Base-by-base conservation (phyloP, 2,888 invertebrate species). In the Linnaemya tessellans region DNA sequence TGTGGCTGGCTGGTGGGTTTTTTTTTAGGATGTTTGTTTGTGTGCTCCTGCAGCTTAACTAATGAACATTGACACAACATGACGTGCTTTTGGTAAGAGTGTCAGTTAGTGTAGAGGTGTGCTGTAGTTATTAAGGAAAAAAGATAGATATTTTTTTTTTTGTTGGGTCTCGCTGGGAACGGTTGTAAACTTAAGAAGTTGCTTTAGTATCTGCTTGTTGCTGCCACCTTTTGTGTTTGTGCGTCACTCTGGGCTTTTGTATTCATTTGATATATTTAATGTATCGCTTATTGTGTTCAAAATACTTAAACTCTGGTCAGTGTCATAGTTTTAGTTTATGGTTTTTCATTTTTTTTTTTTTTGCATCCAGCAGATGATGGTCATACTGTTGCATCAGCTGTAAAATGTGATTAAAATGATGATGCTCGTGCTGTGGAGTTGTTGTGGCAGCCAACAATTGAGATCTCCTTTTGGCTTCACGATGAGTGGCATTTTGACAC, bases 31-130 rank as follows among this genome's bases (percentile, higher is more conserved):
- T 25, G 60, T 78, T 41, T 67, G 7, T 43, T 51, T 22, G 11
- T 58, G 15, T 65, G 51, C 18, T 78, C 62, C 30, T 60, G 18
- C 46, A 64, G 35, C 70, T 51, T 58, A 22, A 65, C 70, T 80
- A 85, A 85, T 75, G 60, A 80, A 71, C 75, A 82, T 82, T 82
- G 85, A 82, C 82, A 80, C 41, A 54, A 79, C 82, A 79, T 85
- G 82, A 78, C 73, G 74, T 43, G 54, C 3, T 71, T 70, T 75
- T 74, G 81, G n/a, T 65, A 43, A 75, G 49, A 38, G 64, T 75
- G 79, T 62, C 71, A 71, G 79, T 62, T 71, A 81, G 5, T 22
- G 18, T 41, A 18, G 35, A 20, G 20, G 51, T 10, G 67, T 25
- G 10, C 15, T 25, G 7, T n/a, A 15, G 25, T 2, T 20, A 18